Evolutionary conservation across 2,888 invertebrate genomes (phyloP).

Genomic region (Eledona agricola): DNA sequence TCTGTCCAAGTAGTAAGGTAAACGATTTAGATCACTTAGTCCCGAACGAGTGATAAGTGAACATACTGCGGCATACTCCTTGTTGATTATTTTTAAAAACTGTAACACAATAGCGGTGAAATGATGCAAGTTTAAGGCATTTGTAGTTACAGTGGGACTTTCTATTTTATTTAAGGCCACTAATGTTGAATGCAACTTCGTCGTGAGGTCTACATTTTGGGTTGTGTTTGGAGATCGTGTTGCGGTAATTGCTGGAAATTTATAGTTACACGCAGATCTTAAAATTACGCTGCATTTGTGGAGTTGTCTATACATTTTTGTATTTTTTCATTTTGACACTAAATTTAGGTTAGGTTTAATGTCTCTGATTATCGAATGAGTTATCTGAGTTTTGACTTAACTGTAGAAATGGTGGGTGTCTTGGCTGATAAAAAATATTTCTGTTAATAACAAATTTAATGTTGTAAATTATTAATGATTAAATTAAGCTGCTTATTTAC

Average conservation of each 20-base stretch:
- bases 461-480: no score
- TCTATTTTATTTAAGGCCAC: not conserved
- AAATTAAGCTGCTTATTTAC: no score
- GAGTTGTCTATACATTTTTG: slow-evolving; percentile 36
- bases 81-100: slow-evolving; percentile 51
- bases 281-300: slow-evolving; percentile 20
- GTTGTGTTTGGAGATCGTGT: not conserved
- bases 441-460: no score
- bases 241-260: no score
- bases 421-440: no score
- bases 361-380: not conserved
- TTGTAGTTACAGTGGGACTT: slow-evolving; percentile 3
- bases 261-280: no score
- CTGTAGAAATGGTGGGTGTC: no score
- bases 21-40: slow-evolving; percentile 57
- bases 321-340: slow-evolving; percentile 28
- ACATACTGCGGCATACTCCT: slow-evolving; percentile 69
- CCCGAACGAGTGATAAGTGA: slow-evolving; percentile 66
- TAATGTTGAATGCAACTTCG: slow-evolving; percentile 1
- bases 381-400: no score
- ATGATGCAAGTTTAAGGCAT: no score
- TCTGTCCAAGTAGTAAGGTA: slow-evolving; percentile 48
- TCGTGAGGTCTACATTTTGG: not conserved
- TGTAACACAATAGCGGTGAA: slow-evolving; percentile 12
- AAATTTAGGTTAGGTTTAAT: slow-evolving; percentile 28